phyloP scores from a whole-genome alignment of 2,888 invertebrate species.

The Aromia moschata region DNA sequence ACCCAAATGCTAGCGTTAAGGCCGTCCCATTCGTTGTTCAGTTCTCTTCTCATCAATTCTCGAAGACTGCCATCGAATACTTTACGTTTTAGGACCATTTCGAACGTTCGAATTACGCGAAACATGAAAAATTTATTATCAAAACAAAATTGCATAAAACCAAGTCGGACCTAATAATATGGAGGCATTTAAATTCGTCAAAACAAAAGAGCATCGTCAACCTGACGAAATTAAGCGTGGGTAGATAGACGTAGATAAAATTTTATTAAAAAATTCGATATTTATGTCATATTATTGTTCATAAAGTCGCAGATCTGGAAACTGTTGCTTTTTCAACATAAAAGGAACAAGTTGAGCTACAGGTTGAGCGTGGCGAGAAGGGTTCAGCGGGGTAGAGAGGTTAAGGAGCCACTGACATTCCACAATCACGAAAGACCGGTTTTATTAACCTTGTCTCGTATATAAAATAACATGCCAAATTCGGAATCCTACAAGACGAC shows the following conservation, averaged over 20 bases:
- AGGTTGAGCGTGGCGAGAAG: slow-evolving; percentile 12
- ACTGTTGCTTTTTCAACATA: background rate
- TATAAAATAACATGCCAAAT: slow-evolving; percentile 22
- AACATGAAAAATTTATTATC: background rate
- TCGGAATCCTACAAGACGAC: background rate
- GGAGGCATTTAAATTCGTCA: no score
- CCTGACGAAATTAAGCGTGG: no score
- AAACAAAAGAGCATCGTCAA: no score
- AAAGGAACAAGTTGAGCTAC: slow-evolving; percentile 6
- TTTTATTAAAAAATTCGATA: no score
- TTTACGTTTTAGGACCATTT: slow-evolving; percentile 12
- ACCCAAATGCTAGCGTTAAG: slow-evolving; percentile 57
- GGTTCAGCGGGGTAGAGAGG: slow-evolving; percentile 24
- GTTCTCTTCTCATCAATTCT: slow-evolving; percentile 49
- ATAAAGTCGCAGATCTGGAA: no score
- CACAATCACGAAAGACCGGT: slow-evolving; percentile 38
- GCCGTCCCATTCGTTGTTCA: slow-evolving; percentile 53
- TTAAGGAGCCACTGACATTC: slow-evolving; percentile 33
- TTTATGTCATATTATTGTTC: no score
- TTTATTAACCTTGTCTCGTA: slow-evolving; percentile 33
- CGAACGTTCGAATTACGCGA: background rate
- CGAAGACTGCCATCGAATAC: slow-evolving; percentile 21
- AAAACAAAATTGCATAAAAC: no score
- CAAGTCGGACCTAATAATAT: no score
- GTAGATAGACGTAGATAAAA: no score